Evolutionary conservation across 2,797 vertebrate genomes (phyloP).

Genomic region (Bradypus variegatus): DNA sequence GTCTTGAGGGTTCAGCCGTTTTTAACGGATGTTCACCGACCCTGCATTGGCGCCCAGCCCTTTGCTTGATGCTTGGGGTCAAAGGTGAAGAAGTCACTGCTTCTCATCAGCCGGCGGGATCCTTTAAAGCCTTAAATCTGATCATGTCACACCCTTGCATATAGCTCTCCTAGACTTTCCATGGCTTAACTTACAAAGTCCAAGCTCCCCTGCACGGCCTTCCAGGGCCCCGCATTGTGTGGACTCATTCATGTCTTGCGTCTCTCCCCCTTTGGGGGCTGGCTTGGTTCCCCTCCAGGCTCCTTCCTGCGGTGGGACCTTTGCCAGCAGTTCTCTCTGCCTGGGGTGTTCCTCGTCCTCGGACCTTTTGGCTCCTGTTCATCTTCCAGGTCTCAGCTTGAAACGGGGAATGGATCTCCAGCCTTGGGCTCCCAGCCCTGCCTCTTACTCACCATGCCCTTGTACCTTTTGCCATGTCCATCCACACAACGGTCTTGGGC

Average conservation of each 20-base stretch:
- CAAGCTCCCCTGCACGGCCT: neutral
- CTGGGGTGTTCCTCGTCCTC: neutral
- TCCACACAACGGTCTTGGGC: neutral
- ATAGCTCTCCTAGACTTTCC: neutral
- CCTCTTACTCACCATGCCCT: neutral
- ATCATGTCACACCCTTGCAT: neutral
- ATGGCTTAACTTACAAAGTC: neutral
- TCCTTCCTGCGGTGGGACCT: neutral
- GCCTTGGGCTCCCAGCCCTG: neutral
- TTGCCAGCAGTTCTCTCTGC: neutral
- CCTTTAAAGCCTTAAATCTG: neutral
- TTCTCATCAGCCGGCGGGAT: neutral
- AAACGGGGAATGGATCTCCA: neutral
- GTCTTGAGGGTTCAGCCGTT: neutral
- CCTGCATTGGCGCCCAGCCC: neutral
- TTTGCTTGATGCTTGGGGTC: slow-evolving; percentile 12
- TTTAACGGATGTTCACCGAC: neutral
- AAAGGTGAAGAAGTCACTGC: neutral
- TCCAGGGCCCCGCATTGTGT: neutral
- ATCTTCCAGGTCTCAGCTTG: neutral
- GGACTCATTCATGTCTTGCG: neutral
- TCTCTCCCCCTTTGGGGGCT: neutral
- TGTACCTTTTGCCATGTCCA: neutral
- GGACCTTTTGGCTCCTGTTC: neutral
- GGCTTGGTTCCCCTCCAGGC: neutral